A percentile compares a stretch with the other conserved stretches of the same genome.
Conservation (phyloP, 2,888 invertebrate species). For the Pachydiplax longipennis region DNA sequence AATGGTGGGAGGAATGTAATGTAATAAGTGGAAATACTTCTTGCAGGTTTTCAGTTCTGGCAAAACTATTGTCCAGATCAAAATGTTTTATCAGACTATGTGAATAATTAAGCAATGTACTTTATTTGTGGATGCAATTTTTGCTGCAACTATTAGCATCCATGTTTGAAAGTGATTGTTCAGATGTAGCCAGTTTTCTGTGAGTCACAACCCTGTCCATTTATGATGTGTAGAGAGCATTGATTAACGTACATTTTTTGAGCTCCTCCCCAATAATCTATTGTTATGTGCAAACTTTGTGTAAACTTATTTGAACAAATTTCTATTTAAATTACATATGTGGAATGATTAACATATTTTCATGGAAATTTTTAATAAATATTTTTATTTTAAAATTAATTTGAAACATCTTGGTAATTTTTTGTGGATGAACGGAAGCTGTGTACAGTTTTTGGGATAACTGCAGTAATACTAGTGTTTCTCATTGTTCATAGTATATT, state of each 20-base stretch:
- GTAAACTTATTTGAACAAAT: not conserved
- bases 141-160: not conserved
- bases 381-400: not conserved
- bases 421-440: not conserved
- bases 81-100: not conserved
- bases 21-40: not conserved
- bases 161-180: conserved; percentile 34
- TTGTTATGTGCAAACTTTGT: not conserved
- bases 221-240: conserved; percentile 41
- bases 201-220: conserved; percentile 9
- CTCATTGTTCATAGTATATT: conserved; percentile 24
- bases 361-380: conserved; percentile 2
- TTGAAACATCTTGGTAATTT: not conserved
- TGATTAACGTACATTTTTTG: not conserved
- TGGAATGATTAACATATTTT: not conserved
- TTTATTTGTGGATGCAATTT: conserved; percentile 6
- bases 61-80: not conserved
- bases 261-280: not conserved
- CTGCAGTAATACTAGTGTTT: conserved; percentile 18
- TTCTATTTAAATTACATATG: conserved; percentile 15
- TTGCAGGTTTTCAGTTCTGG: not conserved
- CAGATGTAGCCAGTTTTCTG: conserved; percentile 44
- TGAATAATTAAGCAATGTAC: conserved; percentile 5
- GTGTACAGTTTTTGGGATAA: conserved; percentile 3
- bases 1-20: not conserved